These are phyloP conservation scores for Lepeophtheirus salmonis DNA, from an alignment of 1,140 invertebrate species.

Conservation along the genomic window DNA sequence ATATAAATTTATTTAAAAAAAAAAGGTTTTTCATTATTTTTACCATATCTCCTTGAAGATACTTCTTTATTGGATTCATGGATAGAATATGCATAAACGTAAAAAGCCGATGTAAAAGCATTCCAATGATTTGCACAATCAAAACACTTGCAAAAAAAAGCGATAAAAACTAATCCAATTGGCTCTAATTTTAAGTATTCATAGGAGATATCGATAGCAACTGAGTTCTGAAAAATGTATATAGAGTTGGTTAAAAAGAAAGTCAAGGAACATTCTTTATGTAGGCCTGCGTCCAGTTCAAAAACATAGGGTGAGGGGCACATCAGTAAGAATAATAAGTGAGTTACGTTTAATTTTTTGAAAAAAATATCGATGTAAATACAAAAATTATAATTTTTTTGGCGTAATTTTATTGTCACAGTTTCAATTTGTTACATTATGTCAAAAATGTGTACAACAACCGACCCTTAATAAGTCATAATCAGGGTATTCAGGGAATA, in stretches of 20 bases:
- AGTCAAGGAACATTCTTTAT: no score
- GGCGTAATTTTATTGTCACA: neutral
- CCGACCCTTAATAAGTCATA: no score
- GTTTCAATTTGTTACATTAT: no score
- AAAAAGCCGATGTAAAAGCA: slow-evolving; percentile 30
- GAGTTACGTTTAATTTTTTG: neutral
- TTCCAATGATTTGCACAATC: slow-evolving; percentile 31
- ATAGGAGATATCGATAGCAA: slow-evolving; percentile 22
- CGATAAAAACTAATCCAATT: slow-evolving; percentile 29
- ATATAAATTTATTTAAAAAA: no score
- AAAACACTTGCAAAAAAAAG: slow-evolving; percentile 32
- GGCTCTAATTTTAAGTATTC: slow-evolving; percentile 26
- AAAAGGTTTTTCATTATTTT: no score
- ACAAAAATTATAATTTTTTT: neutral
- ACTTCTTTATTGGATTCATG: slow-evolving; percentile 3
- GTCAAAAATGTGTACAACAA: no score
- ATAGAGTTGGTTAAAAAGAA: neutral
- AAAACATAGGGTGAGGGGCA: no score
- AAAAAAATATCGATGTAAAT: neutral
- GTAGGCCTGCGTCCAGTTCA: no score
- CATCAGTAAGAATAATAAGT: neutral
- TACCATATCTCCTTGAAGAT: neutral
- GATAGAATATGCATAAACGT: slow-evolving; percentile 22
- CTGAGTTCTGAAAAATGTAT: neutral
- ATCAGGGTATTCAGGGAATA: no score